Evolutionary conservation across 2,888 invertebrate genomes (phyloP).

Genomic region (Protula sp.): DNA sequence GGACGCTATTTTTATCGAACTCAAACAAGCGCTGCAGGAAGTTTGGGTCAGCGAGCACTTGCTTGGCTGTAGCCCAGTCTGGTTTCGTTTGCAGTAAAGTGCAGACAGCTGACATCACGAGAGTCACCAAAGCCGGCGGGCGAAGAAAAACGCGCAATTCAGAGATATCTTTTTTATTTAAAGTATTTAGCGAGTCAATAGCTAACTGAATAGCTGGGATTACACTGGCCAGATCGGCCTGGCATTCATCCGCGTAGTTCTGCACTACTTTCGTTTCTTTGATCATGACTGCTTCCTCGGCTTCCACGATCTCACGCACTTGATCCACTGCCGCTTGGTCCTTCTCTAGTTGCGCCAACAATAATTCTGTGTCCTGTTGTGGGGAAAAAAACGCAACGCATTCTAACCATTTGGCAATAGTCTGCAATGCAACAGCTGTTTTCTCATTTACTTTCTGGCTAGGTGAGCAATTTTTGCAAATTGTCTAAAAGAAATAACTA

Average conservation of each 20-base stretch:
- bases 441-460: no score
- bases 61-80: slow-evolving; percentile 49
- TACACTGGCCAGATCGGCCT: slow-evolving; percentile 48
- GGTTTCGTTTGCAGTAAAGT: slow-evolving; percentile 49
- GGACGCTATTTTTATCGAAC: slow-evolving; percentile 46
- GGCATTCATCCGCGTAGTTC: slow-evolving; percentile 52
- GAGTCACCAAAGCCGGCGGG: slow-evolving; percentile 47
- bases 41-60: slow-evolving; percentile 45
- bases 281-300: slow-evolving; percentile 50
- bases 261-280: slow-evolving; percentile 51
- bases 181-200: slow-evolving; percentile 46
- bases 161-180: slow-evolving; percentile 50
- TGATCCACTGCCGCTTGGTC: slow-evolving; percentile 51
- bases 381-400: no score
- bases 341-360: slow-evolving; percentile 46
- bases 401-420: no score
- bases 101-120: slow-evolving; percentile 50
- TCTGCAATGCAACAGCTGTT: no score
- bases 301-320: slow-evolving; percentile 48
- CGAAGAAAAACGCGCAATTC: slow-evolving; percentile 48
- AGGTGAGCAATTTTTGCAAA: no score
- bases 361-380: slow-evolving; percentile 48
- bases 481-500: no score
- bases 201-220: slow-evolving; percentile 48
- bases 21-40: slow-evolving; percentile 47